Evolutionary conservation across 2,797 vertebrate genomes (phyloP), one percentile per base, ranked within the genome.

Genomic region (Sciaenops ocellatus): DNA sequence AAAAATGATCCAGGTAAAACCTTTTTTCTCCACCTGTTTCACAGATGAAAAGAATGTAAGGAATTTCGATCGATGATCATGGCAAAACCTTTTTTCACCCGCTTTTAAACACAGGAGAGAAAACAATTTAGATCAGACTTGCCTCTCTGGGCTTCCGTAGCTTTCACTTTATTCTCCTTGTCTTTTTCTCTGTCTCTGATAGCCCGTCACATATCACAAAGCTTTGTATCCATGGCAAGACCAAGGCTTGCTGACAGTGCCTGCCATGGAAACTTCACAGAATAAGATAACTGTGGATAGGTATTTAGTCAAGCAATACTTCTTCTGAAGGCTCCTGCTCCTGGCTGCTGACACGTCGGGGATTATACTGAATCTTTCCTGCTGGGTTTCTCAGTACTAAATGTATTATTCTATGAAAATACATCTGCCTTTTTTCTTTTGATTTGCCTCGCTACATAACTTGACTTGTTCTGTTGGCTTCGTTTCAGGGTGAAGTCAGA

Each of bases 261-360:
- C 83, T 89, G 87, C 82, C 81, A 78, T 73, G 75, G 79, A 85
- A 72, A 62, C 84, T 79, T 87, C 78, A 70, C 60, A 74, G 71
- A 80, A 34, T 82, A 67, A 83, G 79, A 89, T 85, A 85, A 85
- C 78, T 77, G 79, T 83, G 84, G 76, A 91, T 68, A 80, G 68
- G 71, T 86, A 83, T 92, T 92, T 91, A 92, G 82, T 88, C 75
- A 78, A 82, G 84, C 78, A 79, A 28, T 52, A 13, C 79, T 44
- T 85, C 76, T 64, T 79, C 70, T 85, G 78, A 87, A 69, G 75
- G 76, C 81, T n/a, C n/a, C n/a, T 69, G 48, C 73, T 86, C 51
- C 78, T 68, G 28, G 60, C 74, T 76, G 41, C 78, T 80, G 70
- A 78, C 82, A 78, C 38, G 1, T 84, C 28, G 2, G 38, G 61